Evolutionary conservation across 2,888 invertebrate genomes (phyloP).

Genomic region (Malthinus seriepunctatus): DNA sequence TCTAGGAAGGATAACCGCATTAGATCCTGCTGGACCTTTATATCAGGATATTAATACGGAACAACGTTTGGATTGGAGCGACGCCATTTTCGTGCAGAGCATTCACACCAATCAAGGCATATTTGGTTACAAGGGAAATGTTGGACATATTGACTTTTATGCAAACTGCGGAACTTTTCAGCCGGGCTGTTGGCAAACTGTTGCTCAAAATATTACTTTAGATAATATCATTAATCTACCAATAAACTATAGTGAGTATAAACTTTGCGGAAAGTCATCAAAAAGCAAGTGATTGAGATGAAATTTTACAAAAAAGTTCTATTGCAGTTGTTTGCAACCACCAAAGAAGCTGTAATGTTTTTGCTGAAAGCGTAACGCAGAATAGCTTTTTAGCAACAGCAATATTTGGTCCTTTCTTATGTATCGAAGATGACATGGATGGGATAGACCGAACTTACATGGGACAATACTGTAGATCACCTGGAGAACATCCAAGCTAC

Average conservation of each 20-base stretch:
- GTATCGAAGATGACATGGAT: neutral
- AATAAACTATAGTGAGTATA: neutral
- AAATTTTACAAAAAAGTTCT: neutral
- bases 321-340: neutral
- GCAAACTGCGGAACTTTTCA: constrained; percentile 11
- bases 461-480: neutral
- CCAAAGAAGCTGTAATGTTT: neutral
- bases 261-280: too few relatives aligned
- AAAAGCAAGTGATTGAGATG: neutral
- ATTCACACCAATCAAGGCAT: constrained; percentile 3
- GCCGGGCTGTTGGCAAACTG: neutral
- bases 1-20: constrained; percentile 5
- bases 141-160: constrained; percentile 16
- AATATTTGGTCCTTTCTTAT: neutral
- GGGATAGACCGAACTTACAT: neutral
- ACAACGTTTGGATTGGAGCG: neutral
- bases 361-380: neutral
- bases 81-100: constrained; percentile 6
- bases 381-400: neutral
- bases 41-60: neutral
- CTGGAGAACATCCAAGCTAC: neutral
- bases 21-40: constrained; percentile 10
- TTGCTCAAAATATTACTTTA: neutral
- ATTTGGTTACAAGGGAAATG: constrained; percentile 1
- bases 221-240: neutral